Conservation (phyloP, 2,113 vertebrate species). For the Aythya baeri region DNA sequence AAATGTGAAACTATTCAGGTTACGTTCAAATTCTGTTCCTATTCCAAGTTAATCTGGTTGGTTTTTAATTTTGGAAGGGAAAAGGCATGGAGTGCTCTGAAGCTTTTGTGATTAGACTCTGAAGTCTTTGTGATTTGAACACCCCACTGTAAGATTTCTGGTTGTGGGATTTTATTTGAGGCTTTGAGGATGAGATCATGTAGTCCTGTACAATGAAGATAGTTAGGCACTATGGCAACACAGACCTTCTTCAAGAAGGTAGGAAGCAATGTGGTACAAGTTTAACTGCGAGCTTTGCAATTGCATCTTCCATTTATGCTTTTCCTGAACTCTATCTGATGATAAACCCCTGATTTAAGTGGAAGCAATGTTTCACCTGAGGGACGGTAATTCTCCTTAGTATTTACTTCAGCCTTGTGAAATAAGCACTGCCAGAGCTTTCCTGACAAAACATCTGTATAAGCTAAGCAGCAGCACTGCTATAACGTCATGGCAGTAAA, state of each 20-base stretch:
- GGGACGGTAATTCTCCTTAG: not conserved
- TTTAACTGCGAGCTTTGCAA: not conserved
- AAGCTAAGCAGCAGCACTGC: not conserved
- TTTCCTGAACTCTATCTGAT: not conserved
- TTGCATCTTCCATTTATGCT: not conserved
- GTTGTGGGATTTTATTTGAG: not conserved
- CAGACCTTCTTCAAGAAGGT: slow-evolving; percentile 9
- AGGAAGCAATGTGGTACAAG: slow-evolving; percentile 5
- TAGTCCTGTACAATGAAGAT: not conserved
- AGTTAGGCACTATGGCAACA: not conserved
- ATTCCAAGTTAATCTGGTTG: not conserved
- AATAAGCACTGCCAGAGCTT: not conserved
- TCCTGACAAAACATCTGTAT: not conserved
- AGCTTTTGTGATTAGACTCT: too few relatives aligned
- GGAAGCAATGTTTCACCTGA: not conserved
- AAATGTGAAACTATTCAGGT: not conserved
- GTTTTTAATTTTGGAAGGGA: not conserved
- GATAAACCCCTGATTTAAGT: not conserved
- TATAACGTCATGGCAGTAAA: not conserved
- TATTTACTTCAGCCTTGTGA: not conserved
- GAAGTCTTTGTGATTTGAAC: slow-evolving; percentile 1
- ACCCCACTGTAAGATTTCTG: slow-evolving; percentile 14
- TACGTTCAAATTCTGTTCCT: not conserved
- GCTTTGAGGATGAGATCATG: not conserved
- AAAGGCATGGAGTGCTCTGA: not conserved